Percentiles rank a stretch among this genome's conserved stretches.
phyloP scores from a whole-genome alignment of 2,797 vertebrate species.

The Microctenopoma lineatum region DNA sequence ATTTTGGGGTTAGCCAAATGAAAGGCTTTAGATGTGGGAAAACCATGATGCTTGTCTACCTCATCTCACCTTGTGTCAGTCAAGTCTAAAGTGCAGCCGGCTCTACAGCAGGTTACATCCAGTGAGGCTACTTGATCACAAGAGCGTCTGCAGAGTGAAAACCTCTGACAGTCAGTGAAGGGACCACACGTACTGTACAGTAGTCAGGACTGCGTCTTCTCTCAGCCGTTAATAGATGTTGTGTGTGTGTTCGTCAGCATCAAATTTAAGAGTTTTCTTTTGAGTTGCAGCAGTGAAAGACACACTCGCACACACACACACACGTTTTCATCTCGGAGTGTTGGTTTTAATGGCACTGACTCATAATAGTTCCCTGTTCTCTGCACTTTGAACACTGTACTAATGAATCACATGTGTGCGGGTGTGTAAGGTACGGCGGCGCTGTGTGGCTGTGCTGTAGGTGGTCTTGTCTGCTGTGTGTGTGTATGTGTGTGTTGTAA shows the following conservation, averaged over 20 bases:
- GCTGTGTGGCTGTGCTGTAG: constrained; percentile 50
- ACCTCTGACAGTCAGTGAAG: constrained; percentile 16
- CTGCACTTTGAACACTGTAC: constrained; percentile 65
- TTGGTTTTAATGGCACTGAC: constrained; percentile 63
- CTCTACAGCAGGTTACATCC: constrained; percentile 41
- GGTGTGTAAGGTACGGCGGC: constrained; percentile 58
- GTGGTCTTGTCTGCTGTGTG: constrained; percentile 42
- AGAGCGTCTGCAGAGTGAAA: constrained; percentile 39
- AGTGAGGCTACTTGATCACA: constrained; percentile 47
- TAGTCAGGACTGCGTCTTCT: constrained; percentile 50
- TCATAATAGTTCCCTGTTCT: constrained; percentile 73
- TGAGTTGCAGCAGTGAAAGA: constrained; percentile 31
- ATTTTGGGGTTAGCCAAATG: constrained; percentile 35
- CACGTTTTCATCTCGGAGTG: constrained; percentile 57
- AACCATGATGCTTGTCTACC: constrained; percentile 2
- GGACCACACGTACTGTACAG: constrained; percentile 72
- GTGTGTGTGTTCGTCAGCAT: constrained; percentile 60
- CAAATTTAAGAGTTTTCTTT: constrained; percentile 61
- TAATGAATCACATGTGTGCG: constrained; percentile 75
- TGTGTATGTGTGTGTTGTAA: constrained; percentile 50
- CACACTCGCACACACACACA: constrained; percentile 1
- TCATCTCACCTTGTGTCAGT: constrained; percentile 40
- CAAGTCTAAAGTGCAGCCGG: constrained; percentile 26
- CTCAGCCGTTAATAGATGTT: constrained; percentile 48
- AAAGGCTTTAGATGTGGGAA: constrained; percentile 8